A percentile compares a stretch with the other conserved stretches of the same genome.
Evolutionary conservation across 2,888 invertebrate genomes (phyloP).

Genomic region (Erebia epiphron): DNA sequence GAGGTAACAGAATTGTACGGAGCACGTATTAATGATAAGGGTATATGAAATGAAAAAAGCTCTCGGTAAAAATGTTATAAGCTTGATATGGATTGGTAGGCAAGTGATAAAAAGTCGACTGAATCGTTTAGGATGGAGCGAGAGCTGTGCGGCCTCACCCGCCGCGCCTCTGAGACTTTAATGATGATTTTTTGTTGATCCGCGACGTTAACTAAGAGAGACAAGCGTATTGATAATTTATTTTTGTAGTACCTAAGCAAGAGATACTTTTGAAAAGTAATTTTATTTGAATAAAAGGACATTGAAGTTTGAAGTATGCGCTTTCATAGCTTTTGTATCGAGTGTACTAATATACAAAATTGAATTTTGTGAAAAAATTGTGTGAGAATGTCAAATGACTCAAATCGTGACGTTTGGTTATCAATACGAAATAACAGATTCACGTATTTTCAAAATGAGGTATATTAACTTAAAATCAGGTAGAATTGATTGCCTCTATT

Average conservation of each 20-base stretch:
- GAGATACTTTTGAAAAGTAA: not conserved
- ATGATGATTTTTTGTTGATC: constrained; percentile 77
- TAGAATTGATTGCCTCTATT: no score
- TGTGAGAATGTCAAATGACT: no score
- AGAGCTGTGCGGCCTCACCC: constrained; percentile 66
- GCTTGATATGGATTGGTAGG: constrained; percentile 71
- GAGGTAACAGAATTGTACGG: constrained; percentile 36
- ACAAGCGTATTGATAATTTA: constrained; percentile 42
- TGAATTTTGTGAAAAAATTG: no score
- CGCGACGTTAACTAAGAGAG: constrained; percentile 53
- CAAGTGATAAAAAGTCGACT: constrained; percentile 74
- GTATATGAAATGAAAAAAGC: constrained; percentile 50
- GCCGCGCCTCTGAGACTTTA: constrained; percentile 77
- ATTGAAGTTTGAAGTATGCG: no score
- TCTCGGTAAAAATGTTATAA: constrained; percentile 67
- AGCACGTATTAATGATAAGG: constrained; percentile 42
- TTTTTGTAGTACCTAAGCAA: not conserved
- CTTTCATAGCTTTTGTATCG: not conserved
- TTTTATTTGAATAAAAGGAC: no score
- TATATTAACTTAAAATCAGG: no score
- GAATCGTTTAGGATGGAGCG: constrained; percentile 71
- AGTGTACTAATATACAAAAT: no score
- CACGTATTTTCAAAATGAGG: no score
- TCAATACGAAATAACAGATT: no score
- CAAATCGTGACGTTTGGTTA: no score